These are phyloP conservation scores for Myotis yumanensis DNA, from an alignment of 2,113 vertebrate species.

Conservation along the genomic window DNA sequence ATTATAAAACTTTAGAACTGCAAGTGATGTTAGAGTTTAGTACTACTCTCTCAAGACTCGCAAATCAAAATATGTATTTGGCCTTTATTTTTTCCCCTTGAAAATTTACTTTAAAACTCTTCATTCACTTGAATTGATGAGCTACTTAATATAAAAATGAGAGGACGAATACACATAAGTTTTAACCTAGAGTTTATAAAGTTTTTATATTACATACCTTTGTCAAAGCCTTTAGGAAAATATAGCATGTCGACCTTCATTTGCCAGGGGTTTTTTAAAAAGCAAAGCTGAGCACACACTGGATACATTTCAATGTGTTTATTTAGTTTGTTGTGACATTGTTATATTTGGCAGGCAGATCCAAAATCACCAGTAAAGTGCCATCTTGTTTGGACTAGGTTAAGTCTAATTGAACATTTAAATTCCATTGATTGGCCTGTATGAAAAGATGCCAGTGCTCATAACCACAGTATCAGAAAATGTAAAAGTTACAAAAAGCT, in stretches of 20 bases:
- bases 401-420: constrained; percentile 9
- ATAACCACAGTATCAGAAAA: constrained; percentile 13
- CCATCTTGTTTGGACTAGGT: not conserved
- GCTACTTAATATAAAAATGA: constrained; percentile 39
- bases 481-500: not conserved
- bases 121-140: constrained; percentile 26
- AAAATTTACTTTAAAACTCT: constrained; percentile 9
- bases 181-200: constrained; percentile 52
- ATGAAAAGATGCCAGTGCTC: constrained; percentile 26
- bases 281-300: constrained; percentile 44
- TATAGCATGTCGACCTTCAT: not conserved
- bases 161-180: constrained; percentile 28
- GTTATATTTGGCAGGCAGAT: constrained; percentile 29
- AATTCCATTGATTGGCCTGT: not conserved
- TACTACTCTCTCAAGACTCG: not conserved
- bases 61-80: constrained; percentile 41
- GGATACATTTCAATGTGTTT: constrained; percentile 47
- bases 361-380: not conserved
- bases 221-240: constrained; percentile 31
- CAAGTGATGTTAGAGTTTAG: not conserved
- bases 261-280: constrained; percentile 28
- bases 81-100: constrained; percentile 20
- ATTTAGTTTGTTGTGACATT: constrained; percentile 33
- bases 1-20: constrained; percentile 2
- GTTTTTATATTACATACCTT: not conserved